Percentiles rank a stretch among this genome's conserved stretches.
phyloP scores from a whole-genome alignment of 2,113 vertebrate genomes.

The Carassius gibelio region DNA sequence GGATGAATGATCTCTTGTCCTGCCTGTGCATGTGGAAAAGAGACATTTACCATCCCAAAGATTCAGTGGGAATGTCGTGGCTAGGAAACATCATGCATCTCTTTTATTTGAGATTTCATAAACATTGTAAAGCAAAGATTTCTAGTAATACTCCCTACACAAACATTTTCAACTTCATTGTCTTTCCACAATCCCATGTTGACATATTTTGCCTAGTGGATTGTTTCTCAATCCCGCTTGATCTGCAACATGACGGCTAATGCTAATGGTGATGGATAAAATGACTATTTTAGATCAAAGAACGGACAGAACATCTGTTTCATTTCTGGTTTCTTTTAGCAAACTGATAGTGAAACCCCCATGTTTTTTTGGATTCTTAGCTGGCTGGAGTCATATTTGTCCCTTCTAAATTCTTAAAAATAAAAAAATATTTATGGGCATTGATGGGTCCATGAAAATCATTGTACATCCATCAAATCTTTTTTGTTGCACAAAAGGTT shows the following conservation, averaged over 20 bases:
- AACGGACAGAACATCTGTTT: not conserved
- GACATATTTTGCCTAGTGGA: not conserved
- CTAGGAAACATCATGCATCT: conserved; percentile 4
- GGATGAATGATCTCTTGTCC: conserved; percentile 31
- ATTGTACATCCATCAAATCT: too few relatives aligned
- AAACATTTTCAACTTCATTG: not conserved
- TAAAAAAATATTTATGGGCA: too few relatives aligned
- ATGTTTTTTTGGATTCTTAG: not conserved
- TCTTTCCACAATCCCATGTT: too few relatives aligned
- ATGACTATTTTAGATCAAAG: not conserved
- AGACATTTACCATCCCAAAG: conserved; percentile 23
- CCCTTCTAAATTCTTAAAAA: not conserved
- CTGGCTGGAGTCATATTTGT: too few relatives aligned
- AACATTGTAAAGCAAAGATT: not conserved
- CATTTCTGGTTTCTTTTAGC: not conserved
- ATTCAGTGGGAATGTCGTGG: not conserved
- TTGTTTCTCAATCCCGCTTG: not conserved
- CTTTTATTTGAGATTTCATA: not conserved
- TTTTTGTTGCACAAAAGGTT: too few relatives aligned
- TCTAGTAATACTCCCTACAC: not conserved
- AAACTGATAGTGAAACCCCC: not conserved
- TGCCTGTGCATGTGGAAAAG: conserved; percentile 29
- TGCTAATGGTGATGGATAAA: not conserved
- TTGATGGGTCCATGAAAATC: too few relatives aligned
- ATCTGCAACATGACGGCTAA: not conserved